Conservation (phyloP, 2,113 vertebrate species). For the Leptocoma aspasia region DNA sequence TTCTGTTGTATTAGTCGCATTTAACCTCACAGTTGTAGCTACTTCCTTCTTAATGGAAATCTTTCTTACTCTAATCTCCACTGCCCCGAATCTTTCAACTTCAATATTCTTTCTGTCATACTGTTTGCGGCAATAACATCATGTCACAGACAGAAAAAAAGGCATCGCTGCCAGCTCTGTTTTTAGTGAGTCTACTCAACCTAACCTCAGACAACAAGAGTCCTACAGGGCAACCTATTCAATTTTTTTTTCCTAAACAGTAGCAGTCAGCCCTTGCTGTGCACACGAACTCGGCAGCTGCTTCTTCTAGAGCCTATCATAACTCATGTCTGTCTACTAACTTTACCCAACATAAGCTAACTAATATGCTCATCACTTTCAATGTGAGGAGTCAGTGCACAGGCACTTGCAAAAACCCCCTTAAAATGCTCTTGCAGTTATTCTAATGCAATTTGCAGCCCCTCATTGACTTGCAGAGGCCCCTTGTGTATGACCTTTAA, state of each 20-base stretch:
- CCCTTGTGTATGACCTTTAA: not conserved
- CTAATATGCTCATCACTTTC: not conserved
- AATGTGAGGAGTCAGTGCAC: not conserved
- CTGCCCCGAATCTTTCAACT: conserved; percentile 42
- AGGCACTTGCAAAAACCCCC: not conserved
- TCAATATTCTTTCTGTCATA: conserved; percentile 29
- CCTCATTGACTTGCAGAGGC: not conserved
- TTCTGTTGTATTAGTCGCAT: not conserved
- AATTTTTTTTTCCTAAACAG: not conserved
- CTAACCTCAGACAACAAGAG: not conserved
- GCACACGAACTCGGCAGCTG: conserved; percentile 1
- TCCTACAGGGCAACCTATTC: not conserved
- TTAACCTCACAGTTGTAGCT: conserved; percentile 24
- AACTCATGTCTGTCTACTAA: conserved; percentile 7
- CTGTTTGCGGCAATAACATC: not conserved
- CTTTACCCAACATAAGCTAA: not conserved
- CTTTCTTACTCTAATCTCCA: conserved; percentile 30
- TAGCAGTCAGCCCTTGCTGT: not conserved
- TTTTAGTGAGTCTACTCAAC: not conserved
- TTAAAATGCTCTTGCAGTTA: not conserved
- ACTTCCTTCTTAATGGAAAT: conserved; percentile 19
- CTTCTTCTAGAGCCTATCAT: not conserved
- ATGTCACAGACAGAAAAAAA: not conserved
- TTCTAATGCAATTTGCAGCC: not conserved
- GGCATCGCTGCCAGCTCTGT: not conserved